Conservation (phyloP, 2,797 vertebrate genomes). For the Acanthurus lineatus region DNA sequence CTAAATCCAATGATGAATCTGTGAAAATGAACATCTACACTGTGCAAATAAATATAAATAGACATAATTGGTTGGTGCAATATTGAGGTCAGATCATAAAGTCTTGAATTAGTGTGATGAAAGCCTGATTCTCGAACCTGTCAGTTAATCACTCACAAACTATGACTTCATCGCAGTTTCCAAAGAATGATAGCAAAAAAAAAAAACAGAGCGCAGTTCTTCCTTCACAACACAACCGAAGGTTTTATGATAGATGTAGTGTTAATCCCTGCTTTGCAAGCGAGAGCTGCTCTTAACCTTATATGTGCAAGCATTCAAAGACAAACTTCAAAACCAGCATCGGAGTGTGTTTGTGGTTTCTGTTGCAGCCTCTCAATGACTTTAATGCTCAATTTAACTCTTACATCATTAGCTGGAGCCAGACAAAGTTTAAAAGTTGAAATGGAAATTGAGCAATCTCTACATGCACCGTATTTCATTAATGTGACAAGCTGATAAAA, state of each 20-base stretch:
- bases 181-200: constrained; percentile 10
- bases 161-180: constrained; percentile 30
- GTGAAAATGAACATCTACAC: too few relatives aligned
- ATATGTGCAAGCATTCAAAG: constrained; percentile 55
- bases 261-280: constrained; percentile 30
- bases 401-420: constrained; percentile 79
- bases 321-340: constrained; percentile 37
- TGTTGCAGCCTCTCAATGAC: constrained; percentile 73
- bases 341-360: constrained; percentile 50
- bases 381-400: constrained; percentile 80
- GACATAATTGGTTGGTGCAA: neutral
- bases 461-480: constrained; percentile 79
- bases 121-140: neutral
- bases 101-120: neutral
- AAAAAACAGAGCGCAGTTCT: neutral
- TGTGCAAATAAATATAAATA: too few relatives aligned
- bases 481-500: constrained; percentile 83
- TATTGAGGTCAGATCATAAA: too few relatives aligned
- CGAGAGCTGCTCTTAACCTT: constrained; percentile 54
- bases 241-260: constrained; percentile 49
- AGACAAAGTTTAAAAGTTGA: constrained; percentile 86
- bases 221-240: constrained; percentile 5
- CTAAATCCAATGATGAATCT: neutral
- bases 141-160: constrained; percentile 12
- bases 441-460: constrained; percentile 83